Evolutionary conservation across 2,888 invertebrate species (phyloP).

Genomic region (Lapara coniferarum): DNA sequence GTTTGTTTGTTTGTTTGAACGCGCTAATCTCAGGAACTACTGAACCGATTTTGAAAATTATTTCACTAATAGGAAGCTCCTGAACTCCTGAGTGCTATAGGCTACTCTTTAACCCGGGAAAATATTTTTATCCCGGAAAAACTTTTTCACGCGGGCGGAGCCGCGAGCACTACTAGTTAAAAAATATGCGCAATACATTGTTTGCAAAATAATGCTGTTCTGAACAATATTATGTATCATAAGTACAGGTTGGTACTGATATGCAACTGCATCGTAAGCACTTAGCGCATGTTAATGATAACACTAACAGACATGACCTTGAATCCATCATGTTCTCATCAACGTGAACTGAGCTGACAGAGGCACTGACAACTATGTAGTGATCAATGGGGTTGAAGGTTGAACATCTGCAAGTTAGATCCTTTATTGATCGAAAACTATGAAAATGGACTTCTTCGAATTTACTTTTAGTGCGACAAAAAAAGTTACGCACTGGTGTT

Average conservation of each 20-base stretch:
- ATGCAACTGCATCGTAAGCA: background rate
- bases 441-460: background rate
- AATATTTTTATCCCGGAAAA: no score
- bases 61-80: no score
- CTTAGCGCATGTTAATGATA: background rate
- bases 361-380: slow-evolving; percentile 8
- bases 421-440: slow-evolving; percentile 21
- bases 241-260: background rate
- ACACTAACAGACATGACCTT: slow-evolving; percentile 25
- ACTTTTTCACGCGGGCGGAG: no score
- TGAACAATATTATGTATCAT: slow-evolving; percentile 3
- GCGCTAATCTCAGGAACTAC: no score
- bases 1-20: no score
- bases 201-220: background rate
- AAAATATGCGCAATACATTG: no score
- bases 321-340: slow-evolving; percentile 16
- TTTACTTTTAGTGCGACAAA: background rate
- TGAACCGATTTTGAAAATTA: no score
- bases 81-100: no score
- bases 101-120: no score
- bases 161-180: no score
- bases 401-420: slow-evolving; percentile 32
- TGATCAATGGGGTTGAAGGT: slow-evolving; percentile 1
- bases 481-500: no score
- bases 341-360: background rate